Evolutionary conservation across 2,113 vertebrate species (phyloP).

Genomic region (Prietella phreatophila): DNA sequence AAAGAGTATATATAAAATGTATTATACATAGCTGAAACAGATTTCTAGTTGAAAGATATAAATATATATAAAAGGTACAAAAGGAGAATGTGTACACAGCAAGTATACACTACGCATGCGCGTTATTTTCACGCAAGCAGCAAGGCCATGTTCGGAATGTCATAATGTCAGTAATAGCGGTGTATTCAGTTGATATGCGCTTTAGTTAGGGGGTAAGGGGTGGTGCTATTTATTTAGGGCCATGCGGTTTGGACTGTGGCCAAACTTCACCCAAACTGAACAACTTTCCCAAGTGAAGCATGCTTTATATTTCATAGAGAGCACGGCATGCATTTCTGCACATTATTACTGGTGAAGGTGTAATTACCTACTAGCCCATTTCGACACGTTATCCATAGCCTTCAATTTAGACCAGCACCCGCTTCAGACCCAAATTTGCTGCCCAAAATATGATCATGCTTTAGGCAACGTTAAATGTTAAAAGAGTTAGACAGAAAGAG

Average conservation of each 20-base stretch:
- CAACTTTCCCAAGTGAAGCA: background rate
- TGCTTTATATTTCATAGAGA: background rate
- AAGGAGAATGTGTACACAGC: background rate
- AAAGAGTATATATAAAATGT: background rate
- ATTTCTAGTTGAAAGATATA: background rate
- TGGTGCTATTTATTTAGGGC: background rate
- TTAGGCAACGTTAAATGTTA: background rate
- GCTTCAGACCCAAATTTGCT: conserved; percentile 3
- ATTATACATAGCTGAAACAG: background rate
- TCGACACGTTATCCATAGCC: background rate
- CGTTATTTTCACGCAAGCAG: background rate
- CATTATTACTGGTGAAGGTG: background rate
- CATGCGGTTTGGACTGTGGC: conserved; percentile 1
- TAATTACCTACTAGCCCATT: conserved; percentile 6
- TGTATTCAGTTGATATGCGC: background rate
- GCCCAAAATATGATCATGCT: conserved; percentile 21
- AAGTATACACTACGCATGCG: background rate
- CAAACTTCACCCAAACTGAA: background rate
- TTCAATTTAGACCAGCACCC: background rate
- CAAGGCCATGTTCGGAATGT: background rate
- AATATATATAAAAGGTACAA: background rate
- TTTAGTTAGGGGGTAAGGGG: background rate
- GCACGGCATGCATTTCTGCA: background rate
- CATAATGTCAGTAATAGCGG: background rate
- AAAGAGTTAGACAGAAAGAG: too few species aligned